Conservation (phyloP, 2,888 invertebrate species). For the Neoaliturus tenellus region DNA sequence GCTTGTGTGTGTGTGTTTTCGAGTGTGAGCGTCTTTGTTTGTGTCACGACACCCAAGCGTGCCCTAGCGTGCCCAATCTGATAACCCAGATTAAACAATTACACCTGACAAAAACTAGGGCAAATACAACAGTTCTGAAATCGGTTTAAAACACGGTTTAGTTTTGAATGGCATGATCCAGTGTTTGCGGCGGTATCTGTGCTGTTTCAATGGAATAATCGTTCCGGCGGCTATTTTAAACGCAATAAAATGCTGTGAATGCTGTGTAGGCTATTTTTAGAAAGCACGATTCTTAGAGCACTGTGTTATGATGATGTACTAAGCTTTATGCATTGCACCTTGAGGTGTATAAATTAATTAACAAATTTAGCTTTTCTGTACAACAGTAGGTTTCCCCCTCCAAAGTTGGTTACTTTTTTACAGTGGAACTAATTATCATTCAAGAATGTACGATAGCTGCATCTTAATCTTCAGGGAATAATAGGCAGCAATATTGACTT, state of each 20-base stretch:
- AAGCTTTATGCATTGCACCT: background rate
- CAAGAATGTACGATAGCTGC: background rate
- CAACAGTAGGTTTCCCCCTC: too few species aligned
- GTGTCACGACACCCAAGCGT: background rate
- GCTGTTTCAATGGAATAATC: background rate
- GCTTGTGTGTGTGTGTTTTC: background rate
- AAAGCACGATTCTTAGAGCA: too few species aligned
- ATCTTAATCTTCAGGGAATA: background rate
- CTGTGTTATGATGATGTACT: background rate
- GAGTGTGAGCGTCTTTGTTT: background rate
- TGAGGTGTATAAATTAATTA: too few species aligned
- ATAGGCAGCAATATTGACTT: slow-evolving; percentile 33
- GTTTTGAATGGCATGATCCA: background rate
- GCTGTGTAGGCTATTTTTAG: background rate
- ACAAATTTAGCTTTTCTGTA: too few species aligned
- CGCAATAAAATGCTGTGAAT: background rate
- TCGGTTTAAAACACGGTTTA: background rate
- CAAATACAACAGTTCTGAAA: background rate
- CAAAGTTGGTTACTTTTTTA: too few species aligned
- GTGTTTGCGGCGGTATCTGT: background rate
- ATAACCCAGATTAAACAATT: slow-evolving; percentile 28
- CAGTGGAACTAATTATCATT: too few species aligned
- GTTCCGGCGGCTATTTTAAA: background rate
- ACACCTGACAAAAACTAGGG: background rate
- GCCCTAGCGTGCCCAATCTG: background rate